These are phyloP conservation scores for Phallusia fumigata DNA, from an alignment of 23 tunicate species.

Conservation along the genomic window DNA sequence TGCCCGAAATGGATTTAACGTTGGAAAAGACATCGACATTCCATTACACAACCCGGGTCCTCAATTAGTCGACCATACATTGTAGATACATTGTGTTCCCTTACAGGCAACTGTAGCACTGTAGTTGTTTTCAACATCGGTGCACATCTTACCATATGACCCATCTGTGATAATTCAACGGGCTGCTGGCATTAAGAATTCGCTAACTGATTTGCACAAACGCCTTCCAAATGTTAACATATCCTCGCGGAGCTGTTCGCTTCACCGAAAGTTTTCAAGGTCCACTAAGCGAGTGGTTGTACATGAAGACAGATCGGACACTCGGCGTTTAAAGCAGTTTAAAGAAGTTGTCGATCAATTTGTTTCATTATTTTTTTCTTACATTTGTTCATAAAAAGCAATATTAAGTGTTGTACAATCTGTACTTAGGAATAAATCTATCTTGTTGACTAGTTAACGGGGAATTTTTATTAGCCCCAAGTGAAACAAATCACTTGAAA, in stretches of 20 bases:
- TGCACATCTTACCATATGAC: slow-evolving; percentile 32
- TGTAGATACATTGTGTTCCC: slow-evolving; percentile 11
- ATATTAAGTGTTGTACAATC: too few relatives aligned
- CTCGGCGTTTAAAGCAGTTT: background rate
- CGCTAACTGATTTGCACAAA: background rate
- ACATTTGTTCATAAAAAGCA: too few relatives aligned
- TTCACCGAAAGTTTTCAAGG: background rate
- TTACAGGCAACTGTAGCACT: slow-evolving; percentile 22
- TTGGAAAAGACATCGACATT: slow-evolving; percentile 7
- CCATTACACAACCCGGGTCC: slow-evolving; percentile 70
- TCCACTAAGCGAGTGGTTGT: background rate
- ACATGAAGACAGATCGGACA: background rate
- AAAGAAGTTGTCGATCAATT: too few relatives aligned
- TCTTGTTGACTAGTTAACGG: too few relatives aligned
- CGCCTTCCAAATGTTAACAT: background rate
- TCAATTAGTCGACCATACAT: slow-evolving; percentile 35
- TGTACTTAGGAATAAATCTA: too few relatives aligned
- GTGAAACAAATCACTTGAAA: too few relatives aligned
- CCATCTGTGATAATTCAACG: slow-evolving; percentile 26
- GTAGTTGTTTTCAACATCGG: slow-evolving; percentile 49
- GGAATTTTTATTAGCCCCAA: too few relatives aligned
- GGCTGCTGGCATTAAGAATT: slow-evolving; percentile 14
- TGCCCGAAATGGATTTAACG: slow-evolving; percentile 21
- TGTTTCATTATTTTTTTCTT: too few relatives aligned
- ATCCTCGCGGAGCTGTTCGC: background rate